phyloP scores from a whole-genome alignment of 1,140 invertebrate species.

The Papilio machaon region DNA sequence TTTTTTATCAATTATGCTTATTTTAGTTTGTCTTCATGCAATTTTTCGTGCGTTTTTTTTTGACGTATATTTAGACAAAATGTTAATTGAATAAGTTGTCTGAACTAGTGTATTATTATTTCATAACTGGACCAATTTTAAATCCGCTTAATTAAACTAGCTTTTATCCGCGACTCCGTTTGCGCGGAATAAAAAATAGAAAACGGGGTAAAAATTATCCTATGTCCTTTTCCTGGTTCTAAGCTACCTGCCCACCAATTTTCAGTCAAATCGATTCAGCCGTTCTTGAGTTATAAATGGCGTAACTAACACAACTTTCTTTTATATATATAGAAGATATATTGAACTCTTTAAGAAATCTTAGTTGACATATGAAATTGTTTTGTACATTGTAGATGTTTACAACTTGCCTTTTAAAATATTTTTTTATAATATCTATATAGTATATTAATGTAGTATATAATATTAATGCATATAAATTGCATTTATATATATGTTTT shows the following conservation, averaged over 20 bases:
- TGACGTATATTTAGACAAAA: not conserved
- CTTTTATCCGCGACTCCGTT: too few relatives aligned
- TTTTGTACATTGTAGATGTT: not conserved
- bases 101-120: not conserved
- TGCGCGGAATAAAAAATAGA: too few relatives aligned
- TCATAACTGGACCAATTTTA: not conserved
- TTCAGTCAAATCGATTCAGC: too few relatives aligned
- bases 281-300: too few relatives aligned
- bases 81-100: not conserved
- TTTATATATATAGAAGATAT: too few relatives aligned
- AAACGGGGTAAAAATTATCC: too few relatives aligned
- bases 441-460: not conserved
- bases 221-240: too few relatives aligned
- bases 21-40: not conserved
- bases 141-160: not conserved
- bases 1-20: not conserved
- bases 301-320: too few relatives aligned
- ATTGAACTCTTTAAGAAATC: too few relatives aligned
- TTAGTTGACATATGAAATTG: not conserved
- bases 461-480: not conserved
- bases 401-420: not conserved
- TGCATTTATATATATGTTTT: not conserved
- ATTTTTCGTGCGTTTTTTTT: not conserved
- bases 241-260: too few relatives aligned
- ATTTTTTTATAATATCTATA: not conserved